Conservation (phyloP, 2,113 vertebrate genomes). For the Chaetops frenatus region DNA sequence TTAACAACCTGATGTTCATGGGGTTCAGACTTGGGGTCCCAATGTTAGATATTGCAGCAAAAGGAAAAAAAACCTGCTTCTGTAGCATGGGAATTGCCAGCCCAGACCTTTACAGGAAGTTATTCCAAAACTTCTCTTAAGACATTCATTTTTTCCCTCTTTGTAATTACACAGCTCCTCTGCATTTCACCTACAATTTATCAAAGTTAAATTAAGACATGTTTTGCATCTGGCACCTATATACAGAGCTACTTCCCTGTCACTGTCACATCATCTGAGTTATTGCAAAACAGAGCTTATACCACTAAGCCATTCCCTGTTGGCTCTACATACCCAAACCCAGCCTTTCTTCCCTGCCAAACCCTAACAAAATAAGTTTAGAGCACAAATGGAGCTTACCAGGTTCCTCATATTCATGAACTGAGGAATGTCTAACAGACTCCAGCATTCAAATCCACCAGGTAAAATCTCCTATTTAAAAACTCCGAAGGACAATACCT, state of each 20-base stretch:
- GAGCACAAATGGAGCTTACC: neutral
- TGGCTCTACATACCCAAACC: neutral
- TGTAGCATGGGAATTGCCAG: neutral
- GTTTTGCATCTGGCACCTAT: neutral
- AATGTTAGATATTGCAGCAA: neutral
- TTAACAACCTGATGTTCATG: neutral
- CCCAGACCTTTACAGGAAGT: neutral
- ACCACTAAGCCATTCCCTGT: neutral
- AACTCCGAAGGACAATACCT: neutral
- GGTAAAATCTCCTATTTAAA: neutral
- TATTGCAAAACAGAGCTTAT: neutral
- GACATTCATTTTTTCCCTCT: neutral
- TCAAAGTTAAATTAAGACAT: neutral
- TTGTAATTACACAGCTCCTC: neutral
- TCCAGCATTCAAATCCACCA: neutral
- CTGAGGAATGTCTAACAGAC: neutral
- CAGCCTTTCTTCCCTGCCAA: neutral
- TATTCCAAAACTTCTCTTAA: neutral
- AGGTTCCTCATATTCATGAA: neutral
- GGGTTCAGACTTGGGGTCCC: neutral
- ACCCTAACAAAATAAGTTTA: neutral
- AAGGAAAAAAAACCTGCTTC: neutral
- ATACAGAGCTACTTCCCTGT: neutral
- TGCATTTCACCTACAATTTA: neutral
- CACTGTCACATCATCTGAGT: accelerated